Evolutionary conservation across 2,113 vertebrate species (phyloP).

Genomic region (Dunckerocampus dactyliophorus): DNA sequence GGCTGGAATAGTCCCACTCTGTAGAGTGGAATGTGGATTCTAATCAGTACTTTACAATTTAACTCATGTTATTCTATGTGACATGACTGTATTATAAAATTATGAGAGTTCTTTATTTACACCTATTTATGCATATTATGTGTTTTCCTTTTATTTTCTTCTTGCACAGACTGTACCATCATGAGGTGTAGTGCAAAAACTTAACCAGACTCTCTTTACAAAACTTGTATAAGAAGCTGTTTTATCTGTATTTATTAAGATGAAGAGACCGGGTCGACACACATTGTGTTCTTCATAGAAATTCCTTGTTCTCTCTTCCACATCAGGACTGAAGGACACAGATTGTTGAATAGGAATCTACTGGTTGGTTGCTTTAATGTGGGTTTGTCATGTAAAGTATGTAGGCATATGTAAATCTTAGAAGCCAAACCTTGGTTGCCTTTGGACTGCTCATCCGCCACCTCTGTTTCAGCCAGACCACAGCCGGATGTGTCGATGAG

Average conservation of each 20-base stretch:
- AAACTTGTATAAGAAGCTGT: constrained; percentile 21
- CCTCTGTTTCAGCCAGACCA: constrained; percentile 85
- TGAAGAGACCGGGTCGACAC: constrained; percentile 37
- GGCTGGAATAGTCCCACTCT: constrained; percentile 21
- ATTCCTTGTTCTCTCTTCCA: constrained; percentile 41
- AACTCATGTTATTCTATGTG: constrained; percentile 12
- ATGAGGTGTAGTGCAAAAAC: constrained; percentile 51
- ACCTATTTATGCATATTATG: constrained; percentile 5
- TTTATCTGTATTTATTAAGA: constrained; percentile 26
- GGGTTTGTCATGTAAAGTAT: too few species aligned
- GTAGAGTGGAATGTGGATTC: not conserved
- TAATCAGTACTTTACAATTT: too few species aligned
- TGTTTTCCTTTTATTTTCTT: constrained; percentile 45
- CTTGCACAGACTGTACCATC: constrained; percentile 54
- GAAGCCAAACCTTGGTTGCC: constrained; percentile 82
- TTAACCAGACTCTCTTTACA: constrained; percentile 61
- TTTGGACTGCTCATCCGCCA: constrained; percentile 84
- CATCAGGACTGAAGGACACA: constrained; percentile 7
- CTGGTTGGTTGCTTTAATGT: constrained; percentile 24
- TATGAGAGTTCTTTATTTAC: constrained; percentile 4
- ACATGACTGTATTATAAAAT: constrained; percentile 17
- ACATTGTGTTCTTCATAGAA: constrained; percentile 41
- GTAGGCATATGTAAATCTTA: not conserved
- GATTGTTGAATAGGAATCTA: constrained; percentile 16
- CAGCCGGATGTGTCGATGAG: constrained; percentile 91